Conservation (phyloP, 2,888 invertebrate species). For the Diarsia rubi region DNA sequence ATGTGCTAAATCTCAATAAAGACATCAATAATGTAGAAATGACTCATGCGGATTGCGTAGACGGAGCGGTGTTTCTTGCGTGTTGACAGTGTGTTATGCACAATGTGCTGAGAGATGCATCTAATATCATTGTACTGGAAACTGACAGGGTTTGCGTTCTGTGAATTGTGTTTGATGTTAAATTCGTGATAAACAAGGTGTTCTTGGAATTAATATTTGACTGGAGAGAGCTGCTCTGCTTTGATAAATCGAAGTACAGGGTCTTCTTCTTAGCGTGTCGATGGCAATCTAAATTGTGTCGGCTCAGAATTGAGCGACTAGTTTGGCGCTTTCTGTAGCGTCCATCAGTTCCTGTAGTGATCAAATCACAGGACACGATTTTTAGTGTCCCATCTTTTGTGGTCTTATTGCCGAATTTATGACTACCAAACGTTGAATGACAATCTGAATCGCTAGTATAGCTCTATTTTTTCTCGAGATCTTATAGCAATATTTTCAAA, state of each 20-base stretch:
- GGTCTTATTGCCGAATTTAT: background rate
- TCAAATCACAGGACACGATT: no score
- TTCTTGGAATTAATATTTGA: background rate
- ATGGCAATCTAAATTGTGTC: no score
- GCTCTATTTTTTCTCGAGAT: background rate
- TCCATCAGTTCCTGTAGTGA: no score
- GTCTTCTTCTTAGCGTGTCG: no score
- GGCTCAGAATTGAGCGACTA: no score
- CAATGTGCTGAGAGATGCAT: background rate
- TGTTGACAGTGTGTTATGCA: slow-evolving; percentile 2
- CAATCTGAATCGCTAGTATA: background rate
- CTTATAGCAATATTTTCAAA: no score
- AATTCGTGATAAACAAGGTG: background rate
- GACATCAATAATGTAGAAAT: background rate
- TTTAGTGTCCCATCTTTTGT: no score
- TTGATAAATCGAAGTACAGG: background rate
- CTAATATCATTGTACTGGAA: background rate
- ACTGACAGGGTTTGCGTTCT: no score
- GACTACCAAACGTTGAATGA: background rate
- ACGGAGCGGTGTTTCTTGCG: slow-evolving; percentile 9
- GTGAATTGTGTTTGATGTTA: background rate
- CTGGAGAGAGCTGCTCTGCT: background rate
- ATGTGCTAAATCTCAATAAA: slow-evolving; percentile 22
- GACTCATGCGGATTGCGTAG: slow-evolving; percentile 16
- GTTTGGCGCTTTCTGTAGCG: no score